Base-by-base conservation (phyloP, 2,888 invertebrate species). In the Meliscaeva auricollis region DNA sequence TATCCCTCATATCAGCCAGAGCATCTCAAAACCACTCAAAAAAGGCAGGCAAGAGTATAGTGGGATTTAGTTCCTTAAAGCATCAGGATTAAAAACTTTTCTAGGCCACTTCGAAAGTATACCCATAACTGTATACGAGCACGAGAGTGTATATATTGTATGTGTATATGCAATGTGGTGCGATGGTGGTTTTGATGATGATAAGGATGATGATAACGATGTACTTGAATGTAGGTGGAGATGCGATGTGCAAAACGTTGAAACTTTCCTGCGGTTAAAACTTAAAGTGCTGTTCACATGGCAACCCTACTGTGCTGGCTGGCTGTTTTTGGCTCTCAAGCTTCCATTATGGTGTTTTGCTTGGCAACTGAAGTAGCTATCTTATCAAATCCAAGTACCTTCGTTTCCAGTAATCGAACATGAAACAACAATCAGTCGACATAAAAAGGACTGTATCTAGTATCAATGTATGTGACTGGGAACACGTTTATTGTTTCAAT, bases 401-500 rank as follows among this genome's bases (percentile, higher is more conserved):
- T 72, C 50, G 15, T 35, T 64, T 46, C 32, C 44, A 50, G 50
- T 66, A 50, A 60, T 74, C 50, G 17, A 68, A 68, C 58, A 79
- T 69, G 69, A 62, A 70, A 81, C 26, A 74, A 62, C 60, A 75
- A 75, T 75, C 62, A 75, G 69, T 48, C 52, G 20, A 64, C 60
- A 52, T 11, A 20, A 62, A 62, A 60, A 38, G 48, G 22, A 73
- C 17, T 38, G 50, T 26, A 32, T 56, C 17, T 17, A n/a, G n/a
- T n/a, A n/a, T 38, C 13, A n/a, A n/a, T 26, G 26, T 26, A 26
- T 26, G 4, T 26, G n/a, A n/a, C 26, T 26, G n/a, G 35, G 22
- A 78, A 58, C 79, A 60, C 78, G 82, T 82, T 82, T 79, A 79
- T 74, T 79, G 79, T 84, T 84, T 84, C 64, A 84, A 84, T 84